These are phyloP conservation scores for Tapirus indicus DNA, from an alignment of 2,797 vertebrate genomes.

Conservation along the genomic window DNA sequence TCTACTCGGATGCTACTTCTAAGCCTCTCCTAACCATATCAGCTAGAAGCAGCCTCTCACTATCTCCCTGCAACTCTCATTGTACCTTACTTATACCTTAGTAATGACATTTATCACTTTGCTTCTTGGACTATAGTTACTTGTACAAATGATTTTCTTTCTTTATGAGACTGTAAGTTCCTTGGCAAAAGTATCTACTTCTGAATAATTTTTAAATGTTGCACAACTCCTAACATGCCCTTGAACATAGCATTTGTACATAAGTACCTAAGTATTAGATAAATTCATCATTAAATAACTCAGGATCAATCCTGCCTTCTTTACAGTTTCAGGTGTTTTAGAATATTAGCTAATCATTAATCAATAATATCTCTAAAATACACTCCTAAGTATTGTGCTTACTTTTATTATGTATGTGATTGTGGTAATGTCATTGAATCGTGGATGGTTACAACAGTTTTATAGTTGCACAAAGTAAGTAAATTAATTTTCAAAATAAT, in stretches of 20 bases:
- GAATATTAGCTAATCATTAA: slow-evolving; percentile 17
- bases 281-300: slow-evolving; percentile 30
- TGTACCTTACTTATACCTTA: not conserved
- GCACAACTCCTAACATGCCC: not conserved
- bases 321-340: not conserved
- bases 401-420: not conserved
- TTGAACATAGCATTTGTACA: not conserved
- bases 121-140: not conserved
- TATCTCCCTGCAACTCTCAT: not conserved
- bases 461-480: not conserved
- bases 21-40: not conserved
- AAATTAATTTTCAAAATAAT: slow-evolving; percentile 12
- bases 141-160: not conserved
- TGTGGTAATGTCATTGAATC: not conserved
- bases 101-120: not conserved
- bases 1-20: not conserved
- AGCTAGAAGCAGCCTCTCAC: not conserved
- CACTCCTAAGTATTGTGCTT: not conserved
- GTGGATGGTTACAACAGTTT: not conserved
- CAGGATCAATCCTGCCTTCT: not conserved
- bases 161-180: not conserved
- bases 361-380: not conserved
- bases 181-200: not conserved
- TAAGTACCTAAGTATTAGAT: not conserved
- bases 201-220: slow-evolving; percentile 9